These are phyloP conservation scores for Chelon labrosus DNA, from an alignment of 2,797 vertebrate genomes.

Conservation along the genomic window DNA sequence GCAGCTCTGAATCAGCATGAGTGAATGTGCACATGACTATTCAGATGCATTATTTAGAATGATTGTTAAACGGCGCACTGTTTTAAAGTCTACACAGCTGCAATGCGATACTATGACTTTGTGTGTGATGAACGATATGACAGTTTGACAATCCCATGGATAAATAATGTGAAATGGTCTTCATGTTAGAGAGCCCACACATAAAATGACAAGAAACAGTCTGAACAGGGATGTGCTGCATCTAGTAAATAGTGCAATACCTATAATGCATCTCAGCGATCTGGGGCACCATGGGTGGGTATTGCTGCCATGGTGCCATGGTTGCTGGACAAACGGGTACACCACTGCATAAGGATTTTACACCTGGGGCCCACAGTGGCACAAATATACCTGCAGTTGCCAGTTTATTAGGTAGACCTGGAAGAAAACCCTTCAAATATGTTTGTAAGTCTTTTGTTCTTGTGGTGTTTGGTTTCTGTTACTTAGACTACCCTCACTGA, in stretches of 20 bases:
- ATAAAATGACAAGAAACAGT: background rate
- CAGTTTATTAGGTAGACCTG: too few species aligned
- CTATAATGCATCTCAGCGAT: background rate
- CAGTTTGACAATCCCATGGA: background rate
- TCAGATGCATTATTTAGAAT: background rate
- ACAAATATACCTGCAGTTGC: too few species aligned
- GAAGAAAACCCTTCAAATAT: too few species aligned
- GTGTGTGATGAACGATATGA: background rate
- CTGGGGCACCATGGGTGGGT: background rate
- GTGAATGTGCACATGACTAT: background rate
- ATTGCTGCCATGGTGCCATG: background rate
- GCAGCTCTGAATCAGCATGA: background rate
- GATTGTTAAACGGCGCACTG: too few species aligned
- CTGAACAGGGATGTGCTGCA: background rate
- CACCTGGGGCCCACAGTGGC: background rate
- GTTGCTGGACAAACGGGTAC: too few species aligned
- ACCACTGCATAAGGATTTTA: too few species aligned
- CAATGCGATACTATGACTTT: background rate
- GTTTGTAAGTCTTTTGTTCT: too few species aligned
- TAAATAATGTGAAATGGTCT: too few species aligned
- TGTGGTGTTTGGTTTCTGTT: too few species aligned
- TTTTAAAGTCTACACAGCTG: background rate
- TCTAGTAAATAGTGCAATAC: background rate
- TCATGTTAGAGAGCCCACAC: too few species aligned
- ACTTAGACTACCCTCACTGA: too few species aligned